Conservation (phyloP, 2,797 vertebrate species). For the Pseudochromis fuscus region DNA sequence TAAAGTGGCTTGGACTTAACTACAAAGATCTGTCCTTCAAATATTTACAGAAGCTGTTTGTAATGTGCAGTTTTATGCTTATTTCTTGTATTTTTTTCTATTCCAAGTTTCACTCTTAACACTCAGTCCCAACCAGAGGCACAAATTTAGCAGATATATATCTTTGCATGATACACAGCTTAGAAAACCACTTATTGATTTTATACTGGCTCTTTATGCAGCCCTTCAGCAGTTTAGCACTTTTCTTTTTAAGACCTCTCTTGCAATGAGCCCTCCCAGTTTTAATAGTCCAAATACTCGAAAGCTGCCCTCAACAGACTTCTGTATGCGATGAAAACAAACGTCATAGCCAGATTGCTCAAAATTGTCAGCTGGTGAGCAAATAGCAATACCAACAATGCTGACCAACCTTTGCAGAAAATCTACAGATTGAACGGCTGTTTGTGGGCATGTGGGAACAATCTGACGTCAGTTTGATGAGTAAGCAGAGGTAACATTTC, state of each 20-base stretch:
- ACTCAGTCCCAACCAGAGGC: too few relatives aligned
- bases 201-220: too few relatives aligned
- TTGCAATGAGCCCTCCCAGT: not conserved
- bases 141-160: not conserved
- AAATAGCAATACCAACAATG: not conserved
- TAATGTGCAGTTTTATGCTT: too few relatives aligned
- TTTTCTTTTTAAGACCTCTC: not conserved
- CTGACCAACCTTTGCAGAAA: not conserved
- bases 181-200: too few relatives aligned
- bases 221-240: not conserved
- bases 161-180: not conserved
- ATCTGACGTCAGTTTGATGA: not conserved
- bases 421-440: not conserved
- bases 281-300: not conserved
- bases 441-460: not conserved
- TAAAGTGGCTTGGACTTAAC: too few relatives aligned
- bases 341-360: not conserved
- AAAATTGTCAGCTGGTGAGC: not conserved
- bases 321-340: too few relatives aligned
- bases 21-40: too few relatives aligned
- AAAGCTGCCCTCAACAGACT: not conserved
- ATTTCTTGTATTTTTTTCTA: too few relatives aligned
- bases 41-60: too few relatives aligned
- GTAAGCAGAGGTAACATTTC: not conserved
- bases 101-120: too few relatives aligned